Evolutionary conservation across 2,113 vertebrate genomes (phyloP), one percentile per base, ranked within the genome.

Genomic region (Aptenodytes patagonicus): DNA sequence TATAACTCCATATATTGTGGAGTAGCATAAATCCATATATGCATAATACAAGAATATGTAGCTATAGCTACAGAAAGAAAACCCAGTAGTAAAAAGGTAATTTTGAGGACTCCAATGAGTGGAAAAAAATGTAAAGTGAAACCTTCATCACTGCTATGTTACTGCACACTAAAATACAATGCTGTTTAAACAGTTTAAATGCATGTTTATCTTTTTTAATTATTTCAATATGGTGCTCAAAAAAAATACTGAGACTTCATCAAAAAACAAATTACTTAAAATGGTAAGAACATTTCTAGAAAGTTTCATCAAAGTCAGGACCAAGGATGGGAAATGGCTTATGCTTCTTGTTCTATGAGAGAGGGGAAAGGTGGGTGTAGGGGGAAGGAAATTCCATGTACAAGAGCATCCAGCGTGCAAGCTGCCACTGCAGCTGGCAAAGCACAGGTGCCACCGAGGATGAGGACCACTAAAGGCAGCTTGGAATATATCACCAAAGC

Each of bases 341-440:
- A 3, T 15, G 28, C 51, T 46, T 6, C 26, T 38, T 40, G 21
- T 16, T 32, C 26, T 15, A 11, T 0, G 2, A 55, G 54, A 44
- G 11, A 47, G 7, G 19, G 36, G 34, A 31, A 64, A 58, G 42
- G 15, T 17, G n/a, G 28, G 42, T 4, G 40, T 3, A 17, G 4
- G 5, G 25, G 29, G 57, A 60, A 60, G 52, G 57, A 60, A 65
- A 65, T 71, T 17, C 38, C 64, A 32, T 0, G 13, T 13, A 16
- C 15, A 12, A 31, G 18, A 46, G 38, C 11, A 47, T 7, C 40
- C 36, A 14, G 7, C 0, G 1, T 3, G 11, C 22, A 13, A 42
- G 18, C 21, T 36, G n/a, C 55, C 31, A 13, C 32, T 11, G 62
- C 38, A 29, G 49, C 64, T 44, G 25, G 22, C 54, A 34, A 24